Conservation (phyloP, 2,113 vertebrate genomes). For the Actinemys pallida region DNA sequence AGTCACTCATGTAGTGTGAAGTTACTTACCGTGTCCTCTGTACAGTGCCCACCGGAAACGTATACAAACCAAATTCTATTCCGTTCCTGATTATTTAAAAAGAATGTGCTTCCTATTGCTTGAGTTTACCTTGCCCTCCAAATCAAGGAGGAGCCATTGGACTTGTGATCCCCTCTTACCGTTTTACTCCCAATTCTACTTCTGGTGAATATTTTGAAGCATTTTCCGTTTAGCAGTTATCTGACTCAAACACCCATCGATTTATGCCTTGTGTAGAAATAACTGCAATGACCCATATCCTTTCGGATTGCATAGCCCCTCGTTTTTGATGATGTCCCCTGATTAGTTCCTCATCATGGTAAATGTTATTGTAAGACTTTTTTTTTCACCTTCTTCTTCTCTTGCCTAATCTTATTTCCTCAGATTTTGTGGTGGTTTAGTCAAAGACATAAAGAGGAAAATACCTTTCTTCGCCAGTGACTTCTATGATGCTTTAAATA, state of each 20-base stretch:
- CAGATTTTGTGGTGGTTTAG: slow-evolving; percentile 96
- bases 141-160: not conserved
- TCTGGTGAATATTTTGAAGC: not conserved
- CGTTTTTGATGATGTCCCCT: not conserved
- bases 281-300: not conserved
- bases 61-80: accelerated
- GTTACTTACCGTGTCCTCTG: not conserved
- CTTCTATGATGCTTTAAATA: slow-evolving; percentile 94
- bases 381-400: not conserved
- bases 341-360: not conserved
- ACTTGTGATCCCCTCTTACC: accelerated
- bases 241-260: not conserved
- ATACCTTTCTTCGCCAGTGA: slow-evolving; percentile 93
- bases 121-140: not conserved
- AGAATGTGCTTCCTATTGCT: not conserved
- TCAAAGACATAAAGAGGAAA: slow-evolving; percentile 97
- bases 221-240: slow-evolving; percentile 18
- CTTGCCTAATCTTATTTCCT: slow-evolving; percentile 22
- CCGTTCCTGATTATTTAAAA: not conserved
- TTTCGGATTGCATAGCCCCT: not conserved
- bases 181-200: not conserved
- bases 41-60: not conserved
- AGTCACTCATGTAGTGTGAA: not conserved
- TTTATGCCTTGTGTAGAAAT: not conserved
- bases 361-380: not conserved